A percentile compares a stretch with the other conserved stretches of the same genome.
Conservation (phyloP, 2,888 invertebrate species). For the Ornithoptera priamus region DNA sequence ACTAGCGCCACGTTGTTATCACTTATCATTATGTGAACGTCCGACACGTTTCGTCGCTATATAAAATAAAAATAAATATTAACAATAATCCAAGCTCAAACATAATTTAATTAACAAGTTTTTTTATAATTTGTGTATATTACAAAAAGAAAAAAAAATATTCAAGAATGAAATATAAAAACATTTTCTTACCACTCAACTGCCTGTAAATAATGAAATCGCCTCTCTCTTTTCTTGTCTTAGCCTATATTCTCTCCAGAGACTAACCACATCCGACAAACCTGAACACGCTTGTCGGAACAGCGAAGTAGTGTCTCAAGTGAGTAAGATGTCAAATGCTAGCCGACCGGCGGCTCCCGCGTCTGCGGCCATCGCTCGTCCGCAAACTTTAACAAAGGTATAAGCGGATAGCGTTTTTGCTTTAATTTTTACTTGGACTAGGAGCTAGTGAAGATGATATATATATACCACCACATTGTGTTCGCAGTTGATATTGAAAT, state of each 20-base stretch:
- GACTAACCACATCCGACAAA: constrained; percentile 21
- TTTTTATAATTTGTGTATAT: too few species aligned
- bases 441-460: too few species aligned
- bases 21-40: too few species aligned
- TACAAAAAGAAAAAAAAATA: too few species aligned
- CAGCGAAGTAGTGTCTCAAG: constrained; percentile 15
- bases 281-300: constrained; percentile 20
- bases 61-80: too few species aligned
- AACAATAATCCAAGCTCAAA: too few species aligned
- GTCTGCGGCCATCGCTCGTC: constrained; percentile 3
- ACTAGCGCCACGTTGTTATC: too few species aligned
- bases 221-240: constrained; percentile 16
- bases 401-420: constrained; percentile 2
- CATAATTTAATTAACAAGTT: too few species aligned
- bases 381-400: not conserved
- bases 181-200: not conserved
- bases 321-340: constrained; percentile 21
- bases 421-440: not conserved
- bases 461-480: too few species aligned
- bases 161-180: not conserved
- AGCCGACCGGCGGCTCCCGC: constrained; percentile 11
- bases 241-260: constrained; percentile 19
- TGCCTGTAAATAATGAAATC: constrained; percentile 5
- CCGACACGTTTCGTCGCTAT: too few species aligned
- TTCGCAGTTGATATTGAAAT: too few species aligned